These are phyloP conservation scores for Trichopoda pennipes DNA, from an alignment of 2,888 invertebrate species.

Conservation along the genomic window DNA sequence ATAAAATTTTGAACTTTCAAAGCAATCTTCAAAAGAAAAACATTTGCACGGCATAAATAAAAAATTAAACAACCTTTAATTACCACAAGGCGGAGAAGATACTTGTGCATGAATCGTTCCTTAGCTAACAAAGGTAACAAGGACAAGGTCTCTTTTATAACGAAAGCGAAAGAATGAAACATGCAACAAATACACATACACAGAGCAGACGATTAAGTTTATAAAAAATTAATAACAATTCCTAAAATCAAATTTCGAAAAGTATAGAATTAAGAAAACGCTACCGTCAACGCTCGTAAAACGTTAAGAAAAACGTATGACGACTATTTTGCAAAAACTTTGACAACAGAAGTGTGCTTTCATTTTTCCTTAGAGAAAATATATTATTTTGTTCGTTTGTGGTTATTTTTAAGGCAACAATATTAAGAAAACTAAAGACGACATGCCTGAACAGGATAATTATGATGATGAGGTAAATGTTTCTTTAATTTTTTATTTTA, in stretches of 20 bases:
- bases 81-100: constrained; percentile 44
- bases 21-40: constrained; percentile 61
- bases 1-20: constrained; percentile 42
- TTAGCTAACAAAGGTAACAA: constrained; percentile 50
- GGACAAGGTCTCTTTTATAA: constrained; percentile 49
- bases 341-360: constrained; percentile 15
- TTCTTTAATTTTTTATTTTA: constrained; percentile 10
- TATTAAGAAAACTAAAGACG: constrained; percentile 62
- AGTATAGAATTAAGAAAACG: background rate
- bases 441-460: constrained; percentile 81
- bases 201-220: constrained; percentile 30
- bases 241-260: constrained; percentile 11
- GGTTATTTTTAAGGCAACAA: constrained; percentile 30
- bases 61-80: constrained; percentile 43
- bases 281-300: background rate
- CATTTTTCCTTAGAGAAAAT: constrained; percentile 6
- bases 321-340: constrained; percentile 16
- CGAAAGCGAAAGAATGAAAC: constrained; percentile 9
- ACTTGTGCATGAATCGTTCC: constrained; percentile 41
- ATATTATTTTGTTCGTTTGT: background rate
- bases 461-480: constrained; percentile 81
- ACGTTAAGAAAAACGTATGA: constrained; percentile 37
- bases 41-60: background rate
- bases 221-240: constrained; percentile 5
- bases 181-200: constrained; percentile 29